These are phyloP conservation scores for Brachionus rotundiformis DNA, from an alignment of 1,140 invertebrate genomes.

Conservation along the genomic window DNA sequence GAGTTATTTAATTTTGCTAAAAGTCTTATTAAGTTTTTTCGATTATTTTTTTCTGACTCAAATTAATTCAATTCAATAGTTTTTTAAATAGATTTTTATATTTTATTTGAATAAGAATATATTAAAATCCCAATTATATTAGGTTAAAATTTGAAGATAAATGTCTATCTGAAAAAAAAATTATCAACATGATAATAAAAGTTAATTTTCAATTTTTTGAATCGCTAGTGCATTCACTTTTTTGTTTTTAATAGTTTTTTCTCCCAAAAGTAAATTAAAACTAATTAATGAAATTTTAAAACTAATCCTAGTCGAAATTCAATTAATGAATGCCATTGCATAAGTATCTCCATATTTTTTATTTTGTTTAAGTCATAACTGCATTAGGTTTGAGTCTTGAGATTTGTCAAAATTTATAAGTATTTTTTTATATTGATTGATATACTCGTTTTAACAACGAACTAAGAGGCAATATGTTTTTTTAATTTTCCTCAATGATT, in stretches of 20 bases:
- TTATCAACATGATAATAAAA: too few relatives aligned
- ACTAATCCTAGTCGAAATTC: neutral
- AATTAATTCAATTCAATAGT: constrained; percentile 32
- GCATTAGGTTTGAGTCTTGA: neutral
- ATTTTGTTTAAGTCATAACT: neutral
- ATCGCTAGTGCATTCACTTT: neutral
- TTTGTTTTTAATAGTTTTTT: neutral
- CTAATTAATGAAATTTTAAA: constrained; percentile 56
- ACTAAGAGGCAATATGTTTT: neutral
- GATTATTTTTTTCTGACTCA: neutral
- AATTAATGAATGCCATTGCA: neutral
- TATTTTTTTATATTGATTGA: neutral
- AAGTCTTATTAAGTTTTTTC: neutral
- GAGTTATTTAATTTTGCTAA: neutral
- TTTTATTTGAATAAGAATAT: too few relatives aligned
- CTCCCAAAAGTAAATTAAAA: neutral
- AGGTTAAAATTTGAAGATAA: too few relatives aligned
- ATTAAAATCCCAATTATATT: too few relatives aligned
- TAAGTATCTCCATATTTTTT: neutral
- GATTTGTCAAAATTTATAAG: neutral
- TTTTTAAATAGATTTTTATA: neutral
- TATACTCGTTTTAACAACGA: neutral
- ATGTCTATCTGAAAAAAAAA: too few relatives aligned
- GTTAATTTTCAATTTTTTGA: neutral
- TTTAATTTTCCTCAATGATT: neutral